These are phyloP conservation scores for Pemphredon lugubris DNA, from an alignment of 2,888 invertebrate genomes.

Conservation along the genomic window DNA sequence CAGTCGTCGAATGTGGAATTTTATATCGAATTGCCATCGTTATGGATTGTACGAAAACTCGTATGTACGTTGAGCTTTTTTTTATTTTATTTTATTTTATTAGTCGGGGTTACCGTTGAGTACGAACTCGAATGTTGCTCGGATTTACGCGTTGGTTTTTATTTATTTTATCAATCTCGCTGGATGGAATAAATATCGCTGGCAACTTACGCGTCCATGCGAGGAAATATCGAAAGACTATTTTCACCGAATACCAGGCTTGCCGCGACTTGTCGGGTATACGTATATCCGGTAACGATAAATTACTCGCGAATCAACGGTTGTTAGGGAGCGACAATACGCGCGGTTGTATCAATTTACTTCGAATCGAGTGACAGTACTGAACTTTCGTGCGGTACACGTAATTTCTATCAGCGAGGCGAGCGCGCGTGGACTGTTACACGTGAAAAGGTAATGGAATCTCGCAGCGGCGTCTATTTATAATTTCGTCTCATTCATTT, in stretches of 20 bases:
- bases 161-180: too few species aligned
- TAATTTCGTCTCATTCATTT: constrained; percentile 64
- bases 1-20: too few species aligned
- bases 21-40: too few species aligned
- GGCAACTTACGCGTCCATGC: too few species aligned
- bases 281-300: constrained; percentile 39
- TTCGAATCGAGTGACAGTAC: constrained; percentile 50
- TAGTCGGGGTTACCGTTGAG: too few species aligned
- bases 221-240: too few species aligned
- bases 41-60: too few species aligned
- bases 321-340: constrained; percentile 53
- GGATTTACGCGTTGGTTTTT: too few species aligned
- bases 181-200: too few species aligned
- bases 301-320: constrained; percentile 48
- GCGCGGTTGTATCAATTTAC: constrained; percentile 51
- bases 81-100: too few species aligned
- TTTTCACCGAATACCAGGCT: constrained; percentile 21
- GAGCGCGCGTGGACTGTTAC: constrained; percentile 7
- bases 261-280: constrained; percentile 5
- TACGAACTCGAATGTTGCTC: too few species aligned
- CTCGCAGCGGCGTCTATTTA: constrained; percentile 55
- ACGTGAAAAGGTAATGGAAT: constrained; percentile 46
- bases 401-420: constrained; percentile 53
- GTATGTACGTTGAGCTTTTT: not conserved
- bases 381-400: constrained; percentile 41